Conservation (phyloP, 1,140 invertebrate species). For the Sycophila sp. region DNA sequence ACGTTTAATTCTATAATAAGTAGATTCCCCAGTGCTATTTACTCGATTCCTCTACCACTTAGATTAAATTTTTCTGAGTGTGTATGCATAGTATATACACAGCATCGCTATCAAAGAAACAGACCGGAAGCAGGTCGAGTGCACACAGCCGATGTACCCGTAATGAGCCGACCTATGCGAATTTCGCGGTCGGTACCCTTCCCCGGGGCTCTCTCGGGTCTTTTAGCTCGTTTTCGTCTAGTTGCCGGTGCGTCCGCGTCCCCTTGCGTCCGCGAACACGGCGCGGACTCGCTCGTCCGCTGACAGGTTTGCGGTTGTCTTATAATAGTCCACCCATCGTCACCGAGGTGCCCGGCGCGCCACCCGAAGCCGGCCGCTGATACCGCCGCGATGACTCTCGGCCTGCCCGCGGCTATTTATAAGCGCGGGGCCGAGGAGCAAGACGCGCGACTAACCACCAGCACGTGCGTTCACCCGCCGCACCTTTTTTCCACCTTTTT, state of each 20-base stretch:
- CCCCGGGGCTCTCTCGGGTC: background rate
- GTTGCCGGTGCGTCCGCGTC: conserved; percentile 14
- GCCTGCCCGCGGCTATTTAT: conserved; percentile 22
- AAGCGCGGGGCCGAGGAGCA: background rate
- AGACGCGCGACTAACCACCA: conserved; percentile 13
- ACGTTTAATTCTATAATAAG: too few species aligned
- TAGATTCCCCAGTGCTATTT: too few species aligned
- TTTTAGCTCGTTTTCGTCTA: conserved; percentile 42
- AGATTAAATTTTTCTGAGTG: too few species aligned
- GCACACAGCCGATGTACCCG: too few species aligned
- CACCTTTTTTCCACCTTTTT: too few species aligned
- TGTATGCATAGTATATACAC: too few species aligned
- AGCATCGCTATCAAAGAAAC: too few species aligned
- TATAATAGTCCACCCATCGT: conserved; percentile 59
- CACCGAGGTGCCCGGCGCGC: conserved; percentile 22
- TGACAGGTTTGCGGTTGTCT: conserved; percentile 65
- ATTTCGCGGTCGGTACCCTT: conserved; percentile 21
- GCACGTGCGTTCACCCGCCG: background rate
- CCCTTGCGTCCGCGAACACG: conserved; percentile 3
- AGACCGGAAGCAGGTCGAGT: too few species aligned
- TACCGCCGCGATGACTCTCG: conserved; percentile 29
- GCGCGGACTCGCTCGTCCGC: conserved; percentile 38
- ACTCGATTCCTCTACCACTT: too few species aligned
- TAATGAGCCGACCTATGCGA: too few species aligned
- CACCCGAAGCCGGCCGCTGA: conserved; percentile 21